Conservation (phyloP, 1,140 invertebrate species). For the Euwallacea similis region DNA sequence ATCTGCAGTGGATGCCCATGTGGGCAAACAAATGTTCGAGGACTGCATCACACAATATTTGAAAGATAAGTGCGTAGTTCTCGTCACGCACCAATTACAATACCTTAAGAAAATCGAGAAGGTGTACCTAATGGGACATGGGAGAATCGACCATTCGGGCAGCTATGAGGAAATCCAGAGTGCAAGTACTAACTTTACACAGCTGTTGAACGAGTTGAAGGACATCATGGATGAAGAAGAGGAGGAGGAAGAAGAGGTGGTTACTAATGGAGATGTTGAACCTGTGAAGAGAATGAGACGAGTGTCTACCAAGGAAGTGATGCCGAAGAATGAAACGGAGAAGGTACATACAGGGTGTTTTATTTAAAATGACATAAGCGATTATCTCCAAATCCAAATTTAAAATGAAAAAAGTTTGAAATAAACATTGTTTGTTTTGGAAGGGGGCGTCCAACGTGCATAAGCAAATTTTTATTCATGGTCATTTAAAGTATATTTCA, state of each 20-base stretch:
- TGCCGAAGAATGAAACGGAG: conserved; percentile 37
- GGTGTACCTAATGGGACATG: conserved; percentile 65
- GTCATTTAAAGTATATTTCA: too few relatives aligned
- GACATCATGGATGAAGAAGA: conserved; percentile 52
- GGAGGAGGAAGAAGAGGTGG: conserved; percentile 11
- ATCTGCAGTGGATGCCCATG: conserved; percentile 75
- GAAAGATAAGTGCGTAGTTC: conserved; percentile 69
- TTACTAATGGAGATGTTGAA: conserved; percentile 37
- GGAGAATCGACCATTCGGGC: conserved; percentile 59
- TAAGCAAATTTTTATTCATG: too few relatives aligned
- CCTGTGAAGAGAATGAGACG: conserved; percentile 57
- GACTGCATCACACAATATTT: conserved; percentile 60
- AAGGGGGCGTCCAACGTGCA: background rate
- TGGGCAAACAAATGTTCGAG: conserved; percentile 69
- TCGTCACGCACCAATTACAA: conserved; percentile 88
- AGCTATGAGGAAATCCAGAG: conserved; percentile 53
- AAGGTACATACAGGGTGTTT: conserved; percentile 3
- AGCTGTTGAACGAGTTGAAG: conserved; percentile 58
- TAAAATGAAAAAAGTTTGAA: background rate
- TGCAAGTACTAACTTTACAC: conserved; percentile 55
- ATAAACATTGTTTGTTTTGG: too few relatives aligned
- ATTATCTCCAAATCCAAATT: background rate
- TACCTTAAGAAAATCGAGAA: conserved; percentile 76
- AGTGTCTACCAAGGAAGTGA: conserved; percentile 54
- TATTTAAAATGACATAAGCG: too few relatives aligned